Conservation (phyloP, 2,113 vertebrate species). For the Columba livia region DNA sequence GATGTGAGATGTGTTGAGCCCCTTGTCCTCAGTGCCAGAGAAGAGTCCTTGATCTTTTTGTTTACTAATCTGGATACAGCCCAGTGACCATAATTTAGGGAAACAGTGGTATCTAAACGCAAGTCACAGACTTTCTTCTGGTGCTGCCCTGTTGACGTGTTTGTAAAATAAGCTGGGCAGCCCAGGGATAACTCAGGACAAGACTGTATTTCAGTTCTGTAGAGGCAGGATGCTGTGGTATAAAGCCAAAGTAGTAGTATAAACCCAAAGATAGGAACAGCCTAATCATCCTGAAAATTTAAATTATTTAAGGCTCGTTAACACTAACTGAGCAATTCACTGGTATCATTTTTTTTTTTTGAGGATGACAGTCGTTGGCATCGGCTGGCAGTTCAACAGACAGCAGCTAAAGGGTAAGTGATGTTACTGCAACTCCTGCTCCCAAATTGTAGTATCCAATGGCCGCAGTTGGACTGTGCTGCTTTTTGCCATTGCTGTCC, state of each 20-base stretch:
- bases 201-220: background rate
- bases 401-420: background rate
- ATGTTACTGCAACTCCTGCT: background rate
- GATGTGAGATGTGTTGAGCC: background rate
- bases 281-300: background rate
- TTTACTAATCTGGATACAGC: background rate
- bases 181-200: accelerated
- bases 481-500: background rate
- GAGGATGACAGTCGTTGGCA: background rate
- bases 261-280: background rate
- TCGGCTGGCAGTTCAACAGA: background rate
- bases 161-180: background rate
- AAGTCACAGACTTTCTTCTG: background rate
- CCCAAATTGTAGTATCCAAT: background rate
- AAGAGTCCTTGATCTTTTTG: background rate
- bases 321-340: background rate
- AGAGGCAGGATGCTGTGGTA: background rate
- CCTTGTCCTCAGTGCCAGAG: background rate
- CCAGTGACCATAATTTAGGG: background rate
- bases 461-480: background rate
- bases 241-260: background rate
- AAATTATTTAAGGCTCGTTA: slow-evolving; percentile 1
- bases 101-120: background rate
- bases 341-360: background rate
- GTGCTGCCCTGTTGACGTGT: background rate